Evolutionary conservation across 2,888 invertebrate species (phyloP).

Genomic region (Malthinus seriepunctatus): DNA sequence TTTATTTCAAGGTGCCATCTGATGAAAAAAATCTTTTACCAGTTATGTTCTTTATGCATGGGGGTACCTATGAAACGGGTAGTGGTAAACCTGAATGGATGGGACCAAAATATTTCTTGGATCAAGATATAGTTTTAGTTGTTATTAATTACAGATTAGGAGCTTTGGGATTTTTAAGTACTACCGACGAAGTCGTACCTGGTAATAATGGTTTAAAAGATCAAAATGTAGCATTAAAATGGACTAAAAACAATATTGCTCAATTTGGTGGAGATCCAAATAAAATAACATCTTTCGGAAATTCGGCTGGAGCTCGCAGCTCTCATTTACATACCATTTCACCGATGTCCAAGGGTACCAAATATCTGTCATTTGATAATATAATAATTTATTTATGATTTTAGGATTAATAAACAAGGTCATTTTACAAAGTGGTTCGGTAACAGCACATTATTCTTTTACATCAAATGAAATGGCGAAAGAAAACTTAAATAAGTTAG

Average conservation of each 20-base stretch:
- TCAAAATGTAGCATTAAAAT: conserved; percentile 9
- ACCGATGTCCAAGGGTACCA: conserved; percentile 11
- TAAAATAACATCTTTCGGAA: conserved; percentile 15
- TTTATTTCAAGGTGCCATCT: no score
- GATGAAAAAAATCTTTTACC: conserved; percentile 53
- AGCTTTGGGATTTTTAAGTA: conserved; percentile 19
- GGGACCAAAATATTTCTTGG: conserved; percentile 71
- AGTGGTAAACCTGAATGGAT: conserved; percentile 69
- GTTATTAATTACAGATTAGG: conserved; percentile 36
- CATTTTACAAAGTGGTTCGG: conserved; percentile 75
- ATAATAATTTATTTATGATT: no score
- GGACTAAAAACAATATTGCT: conserved; percentile 12
- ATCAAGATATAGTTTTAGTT: conserved; percentile 68
- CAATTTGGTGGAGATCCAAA: conserved; percentile 15
- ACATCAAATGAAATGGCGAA: conserved; percentile 61
- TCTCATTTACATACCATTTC: conserved; percentile 12
- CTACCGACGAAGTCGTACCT: conserved; percentile 9
- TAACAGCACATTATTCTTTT: conserved; percentile 52
- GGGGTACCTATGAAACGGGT: conserved; percentile 77
- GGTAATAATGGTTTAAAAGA: conserved; percentile 20
- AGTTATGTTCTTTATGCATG: conserved; percentile 78
- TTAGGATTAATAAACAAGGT: conserved; percentile 72
- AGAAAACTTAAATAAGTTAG: conserved; percentile 63
- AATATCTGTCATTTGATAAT: no score
- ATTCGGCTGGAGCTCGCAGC: conserved; percentile 11